These are phyloP conservation scores for Carcina quercana DNA, from an alignment of 2,888 invertebrate species.

Conservation along the genomic window DNA sequence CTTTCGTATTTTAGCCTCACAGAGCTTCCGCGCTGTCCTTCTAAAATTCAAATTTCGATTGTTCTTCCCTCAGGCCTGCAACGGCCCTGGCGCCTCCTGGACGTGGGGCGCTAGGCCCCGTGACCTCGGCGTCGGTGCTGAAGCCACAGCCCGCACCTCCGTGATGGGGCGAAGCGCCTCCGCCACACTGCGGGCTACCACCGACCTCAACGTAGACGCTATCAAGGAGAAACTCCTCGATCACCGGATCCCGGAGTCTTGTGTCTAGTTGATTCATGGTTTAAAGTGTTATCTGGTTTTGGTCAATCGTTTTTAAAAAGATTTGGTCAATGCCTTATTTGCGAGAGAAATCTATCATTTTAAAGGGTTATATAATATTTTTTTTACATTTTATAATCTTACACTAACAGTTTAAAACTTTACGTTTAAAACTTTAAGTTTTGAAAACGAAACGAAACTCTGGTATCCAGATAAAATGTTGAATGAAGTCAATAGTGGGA, in stretches of 20 bases:
- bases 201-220: conserved; percentile 84
- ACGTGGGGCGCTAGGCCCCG: conserved; percentile 67
- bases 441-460: too few relatives aligned
- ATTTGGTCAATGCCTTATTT: too few relatives aligned
- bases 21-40: too few relatives aligned
- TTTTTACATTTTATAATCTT: too few relatives aligned
- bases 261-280: conserved; percentile 76
- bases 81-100: conserved; percentile 69
- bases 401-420: too few relatives aligned
- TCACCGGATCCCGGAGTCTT: conserved; percentile 90
- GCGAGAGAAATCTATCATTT: too few relatives aligned
- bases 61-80: conserved; percentile 52
- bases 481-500: too few relatives aligned
- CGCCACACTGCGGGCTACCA: conserved; percentile 57
- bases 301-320: neutral
- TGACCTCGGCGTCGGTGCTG: conserved; percentile 38
- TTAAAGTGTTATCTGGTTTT: conserved; percentile 2
- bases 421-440: too few relatives aligned
- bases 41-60: too few relatives aligned
- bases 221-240: conserved; percentile 92
- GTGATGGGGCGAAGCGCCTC: conserved; percentile 61
- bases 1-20: too few relatives aligned
- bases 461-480: too few relatives aligned
- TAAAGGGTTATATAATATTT: too few relatives aligned
- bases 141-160: conserved; percentile 19